Percentiles rank a stretch among this genome's conserved stretches.
Evolutionary conservation across 2,113 vertebrate species (phyloP).

Genomic region (Chloropsis hardwickii): DNA sequence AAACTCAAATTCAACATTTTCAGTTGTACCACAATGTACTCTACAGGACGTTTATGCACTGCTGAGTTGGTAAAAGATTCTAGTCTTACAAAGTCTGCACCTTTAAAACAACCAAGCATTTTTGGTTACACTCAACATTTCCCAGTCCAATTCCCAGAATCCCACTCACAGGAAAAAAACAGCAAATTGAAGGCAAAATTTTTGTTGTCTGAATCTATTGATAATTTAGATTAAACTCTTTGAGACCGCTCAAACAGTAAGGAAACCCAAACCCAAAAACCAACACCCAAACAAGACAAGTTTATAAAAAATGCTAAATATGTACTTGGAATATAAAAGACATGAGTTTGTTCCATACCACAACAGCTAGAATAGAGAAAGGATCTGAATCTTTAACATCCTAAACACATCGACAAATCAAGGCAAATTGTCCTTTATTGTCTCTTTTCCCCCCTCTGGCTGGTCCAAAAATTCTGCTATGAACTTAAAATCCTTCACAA

Average conservation of each 20-base stretch:
- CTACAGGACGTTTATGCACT: rapidly evolving
- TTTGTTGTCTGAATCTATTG: neutral
- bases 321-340: neutral
- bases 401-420: neutral
- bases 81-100: neutral
- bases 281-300: neutral
- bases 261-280: rapidly evolving
- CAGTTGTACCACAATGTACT: neutral
- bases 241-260: neutral
- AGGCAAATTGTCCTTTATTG: neutral
- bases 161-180: neutral
- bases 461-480: neutral
- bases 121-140: neutral
- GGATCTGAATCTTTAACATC: neutral
- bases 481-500: neutral
- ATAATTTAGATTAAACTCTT: neutral
- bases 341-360: neutral
- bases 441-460: neutral
- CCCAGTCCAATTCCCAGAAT: neutral
- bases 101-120: neutral
- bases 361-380: neutral
- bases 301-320: neutral
- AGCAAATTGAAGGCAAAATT: neutral
- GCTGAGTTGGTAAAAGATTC: neutral
- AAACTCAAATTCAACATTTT: neutral